Conservation (phyloP, 2,113 vertebrate species). For the Condylura cristata region DNA sequence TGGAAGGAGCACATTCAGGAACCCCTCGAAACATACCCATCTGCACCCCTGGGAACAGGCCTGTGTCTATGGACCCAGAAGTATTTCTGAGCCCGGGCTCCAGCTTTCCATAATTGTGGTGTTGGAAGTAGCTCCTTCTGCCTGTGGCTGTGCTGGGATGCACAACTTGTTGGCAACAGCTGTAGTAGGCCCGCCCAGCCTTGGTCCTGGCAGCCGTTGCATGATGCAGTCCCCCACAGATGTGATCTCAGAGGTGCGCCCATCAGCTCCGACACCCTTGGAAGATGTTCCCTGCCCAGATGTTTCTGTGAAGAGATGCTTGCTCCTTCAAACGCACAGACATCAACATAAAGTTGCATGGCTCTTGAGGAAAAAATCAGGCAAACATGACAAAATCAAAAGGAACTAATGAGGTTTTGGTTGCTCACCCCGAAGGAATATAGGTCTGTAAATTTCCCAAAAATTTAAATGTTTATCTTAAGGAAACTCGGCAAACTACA, state of each 20-base stretch:
- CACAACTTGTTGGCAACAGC: not conserved
- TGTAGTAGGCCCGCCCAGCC: not conserved
- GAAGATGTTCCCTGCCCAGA: no score
- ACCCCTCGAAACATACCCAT: not conserved
- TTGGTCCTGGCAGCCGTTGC: not conserved
- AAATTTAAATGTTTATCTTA: not conserved
- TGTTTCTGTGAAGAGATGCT: not conserved
- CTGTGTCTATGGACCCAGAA: not conserved
- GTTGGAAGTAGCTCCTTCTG: not conserved
- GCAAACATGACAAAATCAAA: not conserved
- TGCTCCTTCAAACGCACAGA: not conserved
- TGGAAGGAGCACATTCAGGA: not conserved
- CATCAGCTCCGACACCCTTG: not conserved
- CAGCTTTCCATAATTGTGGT: not conserved
- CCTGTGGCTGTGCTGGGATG: not conserved
- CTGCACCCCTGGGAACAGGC: not conserved
- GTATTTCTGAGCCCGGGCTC: not conserved
- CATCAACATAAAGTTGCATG: not conserved
- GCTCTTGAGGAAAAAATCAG: not conserved
- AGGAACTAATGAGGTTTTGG: not conserved
- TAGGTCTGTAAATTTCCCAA: not conserved
- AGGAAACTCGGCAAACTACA: not conserved
- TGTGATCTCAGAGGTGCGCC: not conserved
- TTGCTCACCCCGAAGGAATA: not conserved
- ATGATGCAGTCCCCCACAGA: not conserved